Percentiles rank a stretch among this genome's conserved stretches.
Conservation (phyloP, 2,113 vertebrate genomes). For the Sprattus sprattus region DNA sequence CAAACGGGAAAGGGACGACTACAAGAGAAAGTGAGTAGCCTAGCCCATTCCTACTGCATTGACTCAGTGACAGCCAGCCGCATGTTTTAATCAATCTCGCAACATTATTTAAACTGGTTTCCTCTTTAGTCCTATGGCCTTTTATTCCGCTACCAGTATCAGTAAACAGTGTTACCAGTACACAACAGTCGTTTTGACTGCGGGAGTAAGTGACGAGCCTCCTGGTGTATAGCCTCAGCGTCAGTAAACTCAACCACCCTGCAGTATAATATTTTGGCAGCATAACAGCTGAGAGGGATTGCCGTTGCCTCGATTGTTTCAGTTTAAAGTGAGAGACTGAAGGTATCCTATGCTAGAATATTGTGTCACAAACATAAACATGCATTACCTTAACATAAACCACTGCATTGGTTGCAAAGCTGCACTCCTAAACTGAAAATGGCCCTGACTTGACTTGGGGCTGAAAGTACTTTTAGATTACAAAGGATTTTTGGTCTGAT, state of each 20-base stretch:
- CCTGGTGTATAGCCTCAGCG: too few relatives aligned
- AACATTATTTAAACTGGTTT: too few relatives aligned
- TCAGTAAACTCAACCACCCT: background rate
- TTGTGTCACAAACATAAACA: background rate
- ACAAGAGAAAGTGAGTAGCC: slow-evolving; percentile 72
- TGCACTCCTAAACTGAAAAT: too few relatives aligned
- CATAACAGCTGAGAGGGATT: background rate
- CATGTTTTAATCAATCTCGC: background rate
- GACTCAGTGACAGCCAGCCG: background rate
- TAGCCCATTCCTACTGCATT: background rate
- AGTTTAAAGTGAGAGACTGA: background rate
- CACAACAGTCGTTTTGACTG: background rate
- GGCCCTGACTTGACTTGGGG: too few relatives aligned
- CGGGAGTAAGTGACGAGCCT: too few relatives aligned
- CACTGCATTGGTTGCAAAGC: too few relatives aligned
- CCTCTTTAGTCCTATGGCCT: too few relatives aligned
- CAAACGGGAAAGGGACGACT: slow-evolving; percentile 78
- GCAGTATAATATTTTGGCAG: background rate
- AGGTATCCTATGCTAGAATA: background rate
- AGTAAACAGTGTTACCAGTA: background rate
- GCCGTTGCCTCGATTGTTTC: background rate
- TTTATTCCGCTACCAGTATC: background rate
- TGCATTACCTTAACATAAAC: background rate
- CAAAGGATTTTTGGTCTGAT: too few relatives aligned
- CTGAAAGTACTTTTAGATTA: too few relatives aligned